Percentiles rank a stretch among this genome's conserved stretches.
These are phyloP conservation scores for Todus mexicanus DNA, from an alignment of 2,797 vertebrate species.

Conservation along the genomic window DNA sequence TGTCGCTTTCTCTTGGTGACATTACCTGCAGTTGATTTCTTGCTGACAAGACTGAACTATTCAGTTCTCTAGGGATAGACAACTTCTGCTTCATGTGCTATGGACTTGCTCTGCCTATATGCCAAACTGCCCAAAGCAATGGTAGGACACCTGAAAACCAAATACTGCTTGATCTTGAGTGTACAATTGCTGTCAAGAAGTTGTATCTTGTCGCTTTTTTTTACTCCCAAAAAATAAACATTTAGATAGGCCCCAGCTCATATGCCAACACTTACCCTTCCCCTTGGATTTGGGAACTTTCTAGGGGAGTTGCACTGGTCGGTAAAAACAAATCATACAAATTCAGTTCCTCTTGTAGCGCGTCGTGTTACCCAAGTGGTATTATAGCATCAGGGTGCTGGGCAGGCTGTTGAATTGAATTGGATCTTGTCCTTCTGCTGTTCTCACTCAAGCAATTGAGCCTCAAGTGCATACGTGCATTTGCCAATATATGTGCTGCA, in stretches of 20 bases:
- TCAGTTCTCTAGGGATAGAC: not conserved
- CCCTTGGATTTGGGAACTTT: not conserved
- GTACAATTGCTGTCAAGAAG: not conserved
- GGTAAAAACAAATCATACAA: not conserved
- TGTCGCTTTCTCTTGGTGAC: not conserved
- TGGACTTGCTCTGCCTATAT: not conserved
- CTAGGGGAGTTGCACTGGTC: not conserved
- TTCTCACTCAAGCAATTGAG: not conserved
- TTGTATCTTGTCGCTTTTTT: not conserved
- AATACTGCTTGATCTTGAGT: not conserved
- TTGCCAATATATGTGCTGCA: not conserved
- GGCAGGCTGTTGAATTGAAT: not conserved
- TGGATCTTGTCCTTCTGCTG: not conserved
- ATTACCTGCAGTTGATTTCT: not conserved
- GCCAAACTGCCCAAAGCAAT: not conserved
- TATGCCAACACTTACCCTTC: not conserved
- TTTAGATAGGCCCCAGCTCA: not conserved
- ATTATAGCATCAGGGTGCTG: not conserved
- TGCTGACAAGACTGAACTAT: not conserved
- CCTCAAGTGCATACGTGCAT: not conserved
- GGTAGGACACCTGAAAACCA: not conserved
- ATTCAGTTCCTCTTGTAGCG: not conserved
- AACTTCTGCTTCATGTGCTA: not conserved
- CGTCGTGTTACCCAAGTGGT: not conserved
- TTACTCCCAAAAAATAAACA: not conserved